Conservation (phyloP, 2,113 vertebrate species). For the Morone chrysops region DNA sequence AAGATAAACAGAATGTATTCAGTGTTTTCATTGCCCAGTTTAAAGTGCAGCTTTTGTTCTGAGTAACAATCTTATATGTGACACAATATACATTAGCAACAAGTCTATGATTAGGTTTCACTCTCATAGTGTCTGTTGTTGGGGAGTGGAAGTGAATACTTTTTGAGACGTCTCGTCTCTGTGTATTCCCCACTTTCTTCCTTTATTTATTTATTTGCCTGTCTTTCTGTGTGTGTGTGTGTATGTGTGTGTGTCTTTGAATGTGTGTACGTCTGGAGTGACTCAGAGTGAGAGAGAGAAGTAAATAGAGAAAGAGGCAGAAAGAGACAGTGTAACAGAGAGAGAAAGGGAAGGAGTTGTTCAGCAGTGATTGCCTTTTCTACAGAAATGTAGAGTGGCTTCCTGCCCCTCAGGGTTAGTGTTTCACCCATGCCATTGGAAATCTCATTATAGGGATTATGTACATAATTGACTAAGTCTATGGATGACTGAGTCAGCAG, state of each 20-base stretch:
- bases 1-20: neutral
- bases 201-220: slow-evolving; percentile 30
- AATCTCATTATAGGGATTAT: slow-evolving; percentile 88
- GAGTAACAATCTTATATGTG: neutral
- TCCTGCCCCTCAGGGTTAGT: slow-evolving; percentile 80
- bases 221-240: neutral
- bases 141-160: slow-evolving; percentile 4
- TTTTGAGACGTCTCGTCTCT: neutral
- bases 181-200: slow-evolving; percentile 9
- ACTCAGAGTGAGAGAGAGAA: slow-evolving; percentile 25
- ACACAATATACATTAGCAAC: neutral
- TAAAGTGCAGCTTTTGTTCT: neutral
- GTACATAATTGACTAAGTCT: slow-evolving; percentile 84
- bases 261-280: slow-evolving; percentile 24
- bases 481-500: slow-evolving; percentile 80
- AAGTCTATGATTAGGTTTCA: neutral
- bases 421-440: slow-evolving; percentile 76
- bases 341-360: slow-evolving; percentile 54
- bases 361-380: slow-evolving; percentile 76
- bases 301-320: slow-evolving; percentile 20
- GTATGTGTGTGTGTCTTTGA: neutral
- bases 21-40: neutral
- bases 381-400: slow-evolving; percentile 61
- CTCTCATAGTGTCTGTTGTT: slow-evolving; percentile 9
- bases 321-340: slow-evolving; percentile 19